Evolutionary conservation across 2,888 invertebrate genomes (phyloP).

Genomic region (Lissocephala sabroskyi): DNA sequence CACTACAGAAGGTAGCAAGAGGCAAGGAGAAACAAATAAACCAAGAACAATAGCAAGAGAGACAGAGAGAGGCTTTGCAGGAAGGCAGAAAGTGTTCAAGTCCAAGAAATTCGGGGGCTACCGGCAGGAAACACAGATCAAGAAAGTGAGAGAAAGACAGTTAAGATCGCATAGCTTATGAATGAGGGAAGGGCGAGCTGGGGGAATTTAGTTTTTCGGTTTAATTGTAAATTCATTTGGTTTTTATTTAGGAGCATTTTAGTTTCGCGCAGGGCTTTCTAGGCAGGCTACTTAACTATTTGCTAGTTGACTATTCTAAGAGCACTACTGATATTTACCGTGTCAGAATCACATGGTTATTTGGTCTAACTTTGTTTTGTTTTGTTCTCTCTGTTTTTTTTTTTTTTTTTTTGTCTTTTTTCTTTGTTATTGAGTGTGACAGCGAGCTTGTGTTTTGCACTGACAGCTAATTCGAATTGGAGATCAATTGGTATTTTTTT

Average conservation of each 20-base stretch:
- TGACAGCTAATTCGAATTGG: slow-evolving; percentile 33
- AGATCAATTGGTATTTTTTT: no score
- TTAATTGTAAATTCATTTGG: neutral
- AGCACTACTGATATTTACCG: slow-evolving; percentile 69
- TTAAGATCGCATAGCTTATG: no score
- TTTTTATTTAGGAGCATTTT: neutral
- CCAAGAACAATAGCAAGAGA: slow-evolving; percentile 15
- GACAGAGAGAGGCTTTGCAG: slow-evolving; percentile 14
- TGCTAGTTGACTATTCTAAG: slow-evolving; percentile 31
- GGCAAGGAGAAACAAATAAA: slow-evolving; percentile 21
- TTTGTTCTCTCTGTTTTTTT: slow-evolving; percentile 14
- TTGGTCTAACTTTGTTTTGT: slow-evolving; percentile 43
- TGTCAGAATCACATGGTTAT: slow-evolving; percentile 68
- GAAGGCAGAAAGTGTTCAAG: neutral
- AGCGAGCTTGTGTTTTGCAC: slow-evolving; percentile 53
- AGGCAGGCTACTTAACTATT: slow-evolving; percentile 21
- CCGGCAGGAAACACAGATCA: neutral
- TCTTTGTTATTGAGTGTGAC: slow-evolving; percentile 36
- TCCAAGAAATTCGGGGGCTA: no score
- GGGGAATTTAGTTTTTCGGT: neutral
- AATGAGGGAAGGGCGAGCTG: neutral
- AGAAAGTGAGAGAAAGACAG: no score
- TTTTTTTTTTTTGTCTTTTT: slow-evolving; percentile 16
- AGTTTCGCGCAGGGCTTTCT: no score
- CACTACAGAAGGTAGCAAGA: slow-evolving; percentile 24